Base-by-base conservation (phyloP, 1,140 invertebrate species). In the Drosophila ironensis region DNA sequence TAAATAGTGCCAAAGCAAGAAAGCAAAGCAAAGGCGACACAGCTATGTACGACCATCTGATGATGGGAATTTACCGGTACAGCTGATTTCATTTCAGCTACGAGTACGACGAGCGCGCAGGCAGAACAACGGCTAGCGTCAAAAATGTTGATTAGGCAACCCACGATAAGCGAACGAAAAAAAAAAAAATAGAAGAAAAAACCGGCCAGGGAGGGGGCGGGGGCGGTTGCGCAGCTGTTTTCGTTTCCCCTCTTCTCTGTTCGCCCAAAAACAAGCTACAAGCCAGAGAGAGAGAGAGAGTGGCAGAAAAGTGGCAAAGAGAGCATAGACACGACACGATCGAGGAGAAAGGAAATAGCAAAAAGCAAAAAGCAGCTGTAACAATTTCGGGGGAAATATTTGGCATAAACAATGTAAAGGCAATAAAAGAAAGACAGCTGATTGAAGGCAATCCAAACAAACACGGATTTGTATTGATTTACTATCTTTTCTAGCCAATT, bases 61-160 rank as follows among this genome's bases (percentile, higher is more conserved):
- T 78, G 57, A 84, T 71, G 84, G 47, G 56, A 75, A 57, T 72
- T 60, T 75, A 80, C 80, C 80, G 81, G 80, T 86, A 86, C 80
- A 86, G 80, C 80, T 86, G 80, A 86, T 80, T 84, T 84, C 64
- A 41, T 24, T 84, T 68, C 64, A 72, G 76, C 77, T 82, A 60
- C 59, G 52, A 60, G 33, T 25, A 42, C n/a, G n/a, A n/a, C n/a
- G n/a, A n/a, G n/a, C n/a, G n/a, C n/a, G n/a, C n/a, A n/a, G n/a
- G n/a, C 25, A 25, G 53, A 52, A 48, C 17, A n/a, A 38, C 24
- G 14, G 17, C 22, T n/a, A 78, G 14, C 38, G 37, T 38, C 25
- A 51, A 66, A 44, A 68, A 71, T 56, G 68, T 73, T 78, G 75
- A 78, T 74, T 78, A 78, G 76, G 67, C 74, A 69, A 69, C 42